phyloP scores from a whole-genome alignment of 2,888 invertebrate genomes.

The Tiphia femorata region DNA sequence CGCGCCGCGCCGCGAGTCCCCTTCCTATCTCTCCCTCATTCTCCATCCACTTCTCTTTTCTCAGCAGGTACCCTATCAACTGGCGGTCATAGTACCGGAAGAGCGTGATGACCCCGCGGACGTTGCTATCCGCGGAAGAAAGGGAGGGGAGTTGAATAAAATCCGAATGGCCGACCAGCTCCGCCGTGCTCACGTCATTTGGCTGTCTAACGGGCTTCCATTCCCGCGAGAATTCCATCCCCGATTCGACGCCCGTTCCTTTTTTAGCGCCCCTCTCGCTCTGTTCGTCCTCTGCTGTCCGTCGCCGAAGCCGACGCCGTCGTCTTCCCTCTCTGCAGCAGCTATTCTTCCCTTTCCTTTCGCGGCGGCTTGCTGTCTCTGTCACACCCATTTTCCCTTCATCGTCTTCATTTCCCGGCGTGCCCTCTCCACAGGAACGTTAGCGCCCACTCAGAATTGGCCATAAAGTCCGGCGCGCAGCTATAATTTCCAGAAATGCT shows the following conservation, averaged over 20 bases:
- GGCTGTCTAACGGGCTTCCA: conserved; percentile 15
- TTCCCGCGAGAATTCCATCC: conserved; percentile 4
- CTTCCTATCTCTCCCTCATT: conserved; percentile 1
- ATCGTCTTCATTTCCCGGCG: no score
- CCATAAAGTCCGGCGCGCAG: no score
- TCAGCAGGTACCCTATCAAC: no score
- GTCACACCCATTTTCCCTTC: neutral
- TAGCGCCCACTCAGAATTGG: no score
- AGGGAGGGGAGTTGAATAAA: conserved; percentile 19
- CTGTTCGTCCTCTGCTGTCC: neutral
- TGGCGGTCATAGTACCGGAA: no score
- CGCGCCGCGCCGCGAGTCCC: neutral
- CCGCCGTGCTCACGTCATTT: conserved; percentile 21
- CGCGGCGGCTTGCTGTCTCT: neutral
- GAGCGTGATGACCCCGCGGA: conserved; percentile 1
- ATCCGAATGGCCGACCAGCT: conserved; percentile 16
- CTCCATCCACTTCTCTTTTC: no score
- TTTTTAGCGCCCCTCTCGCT: neutral
- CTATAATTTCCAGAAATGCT: no score
- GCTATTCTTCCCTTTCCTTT: neutral
- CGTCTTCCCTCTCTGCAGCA: no score
- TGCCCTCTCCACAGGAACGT: no score
- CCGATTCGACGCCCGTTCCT: neutral
- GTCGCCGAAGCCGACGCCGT: no score
- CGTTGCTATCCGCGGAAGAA: neutral